Percentiles rank a stretch among this genome's conserved stretches.
These are phyloP conservation scores for Neogale vison DNA, from an alignment of 2,113 vertebrate genomes.

Conservation along the genomic window DNA sequence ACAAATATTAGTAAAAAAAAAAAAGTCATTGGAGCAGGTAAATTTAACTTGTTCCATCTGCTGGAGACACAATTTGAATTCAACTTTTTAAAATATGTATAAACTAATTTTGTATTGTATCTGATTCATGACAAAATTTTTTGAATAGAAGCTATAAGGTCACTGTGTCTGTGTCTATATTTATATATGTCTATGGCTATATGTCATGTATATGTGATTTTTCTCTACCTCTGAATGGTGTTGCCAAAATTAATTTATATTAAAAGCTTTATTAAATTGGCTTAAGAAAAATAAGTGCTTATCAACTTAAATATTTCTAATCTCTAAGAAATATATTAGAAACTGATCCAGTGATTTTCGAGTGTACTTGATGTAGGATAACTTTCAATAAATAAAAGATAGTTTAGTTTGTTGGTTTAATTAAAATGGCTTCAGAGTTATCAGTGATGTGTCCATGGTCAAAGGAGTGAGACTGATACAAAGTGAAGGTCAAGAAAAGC, in stretches of 20 bases:
- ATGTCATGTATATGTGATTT: not conserved
- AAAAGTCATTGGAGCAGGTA: not conserved
- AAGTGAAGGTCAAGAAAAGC: no score
- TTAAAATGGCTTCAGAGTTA: not conserved
- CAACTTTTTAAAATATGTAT: not conserved
- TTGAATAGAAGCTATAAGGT: not conserved
- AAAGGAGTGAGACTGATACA: no score
- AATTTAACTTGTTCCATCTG: not conserved
- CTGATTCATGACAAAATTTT: not conserved
- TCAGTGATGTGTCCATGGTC: no score
- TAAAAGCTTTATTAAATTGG: no score
- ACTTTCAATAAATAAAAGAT: not conserved
- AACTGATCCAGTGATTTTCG: not conserved
- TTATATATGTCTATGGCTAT: no score
- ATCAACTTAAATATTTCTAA: not conserved
- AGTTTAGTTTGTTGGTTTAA: not conserved
- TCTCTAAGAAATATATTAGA: not conserved
- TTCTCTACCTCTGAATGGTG: not conserved
- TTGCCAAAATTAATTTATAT: not conserved
- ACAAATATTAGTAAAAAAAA: not conserved
- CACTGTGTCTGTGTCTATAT: not conserved
- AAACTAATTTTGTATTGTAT: not conserved
- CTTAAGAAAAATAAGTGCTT: not conserved
- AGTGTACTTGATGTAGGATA: not conserved
- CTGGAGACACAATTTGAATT: not conserved